These are phyloP conservation scores for Pheosia tremula DNA, from an alignment of 2,888 invertebrate species.

Conservation along the genomic window DNA sequence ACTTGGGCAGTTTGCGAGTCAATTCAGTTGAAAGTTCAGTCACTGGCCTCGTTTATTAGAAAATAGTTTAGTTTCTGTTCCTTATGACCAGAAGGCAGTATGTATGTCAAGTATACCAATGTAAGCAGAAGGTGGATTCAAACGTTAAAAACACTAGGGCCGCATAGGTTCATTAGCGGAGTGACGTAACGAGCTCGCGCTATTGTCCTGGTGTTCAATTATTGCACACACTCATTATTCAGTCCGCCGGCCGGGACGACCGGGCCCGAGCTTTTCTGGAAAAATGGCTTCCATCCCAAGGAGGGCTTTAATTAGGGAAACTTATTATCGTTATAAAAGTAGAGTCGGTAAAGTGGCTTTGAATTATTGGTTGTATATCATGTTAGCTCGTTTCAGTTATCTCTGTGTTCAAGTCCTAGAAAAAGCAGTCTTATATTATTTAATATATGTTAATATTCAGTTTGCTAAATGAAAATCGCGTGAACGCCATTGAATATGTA, in stretches of 20 bases:
- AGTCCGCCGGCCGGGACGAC: neutral
- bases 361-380: neutral
- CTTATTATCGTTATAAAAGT: neutral
- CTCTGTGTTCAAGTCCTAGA: neutral
- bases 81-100: too few relatives aligned
- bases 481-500: neutral
- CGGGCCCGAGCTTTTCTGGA: neutral
- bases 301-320: neutral
- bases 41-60: too few relatives aligned
- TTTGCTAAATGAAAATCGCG: neutral
- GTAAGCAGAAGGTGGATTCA: neutral
- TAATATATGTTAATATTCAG: neutral
- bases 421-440: neutral
- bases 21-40: too few relatives aligned
- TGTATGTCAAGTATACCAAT: neutral
- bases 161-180: conserved; percentile 28
- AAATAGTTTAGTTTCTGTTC: too few relatives aligned
- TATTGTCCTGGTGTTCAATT: conserved; percentile 33
- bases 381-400: neutral
- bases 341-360: neutral
- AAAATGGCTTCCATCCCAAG: neutral
- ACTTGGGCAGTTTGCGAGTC: too few relatives aligned
- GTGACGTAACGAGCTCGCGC: conserved; percentile 14
- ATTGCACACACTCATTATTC: conserved; percentile 33
- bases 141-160: neutral